A percentile compares a stretch with the other conserved stretches of the same genome.
These are phyloP conservation scores for Sesamia inferens DNA, from an alignment of 2,888 invertebrate species.

Conservation along the genomic window DNA sequence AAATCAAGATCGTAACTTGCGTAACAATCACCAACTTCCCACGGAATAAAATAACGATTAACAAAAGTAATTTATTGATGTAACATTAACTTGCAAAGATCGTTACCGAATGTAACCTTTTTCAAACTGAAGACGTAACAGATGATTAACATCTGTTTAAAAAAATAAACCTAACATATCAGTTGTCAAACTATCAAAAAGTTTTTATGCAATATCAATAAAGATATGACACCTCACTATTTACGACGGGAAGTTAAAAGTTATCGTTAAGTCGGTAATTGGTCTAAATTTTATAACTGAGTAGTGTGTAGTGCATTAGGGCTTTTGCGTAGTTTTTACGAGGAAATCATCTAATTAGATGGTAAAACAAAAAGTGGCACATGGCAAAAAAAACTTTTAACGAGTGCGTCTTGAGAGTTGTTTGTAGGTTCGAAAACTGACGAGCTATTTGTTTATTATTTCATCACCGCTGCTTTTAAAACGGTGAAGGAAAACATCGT, in stretches of 20 bases:
- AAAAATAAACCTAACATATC: constrained; percentile 14
- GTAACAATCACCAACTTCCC: constrained; percentile 12
- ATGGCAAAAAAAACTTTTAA: neutral
- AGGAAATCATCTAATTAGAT: neutral
- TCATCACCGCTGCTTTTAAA: neutral
- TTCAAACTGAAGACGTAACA: constrained; percentile 15
- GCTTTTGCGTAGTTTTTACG: constrained; percentile 2
- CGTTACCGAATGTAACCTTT: constrained; percentile 31
- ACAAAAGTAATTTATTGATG: constrained; percentile 15
- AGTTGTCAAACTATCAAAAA: constrained; percentile 9
- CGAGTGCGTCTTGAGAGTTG: neutral
- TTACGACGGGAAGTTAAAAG: neutral
- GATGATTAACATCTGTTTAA: constrained; percentile 15
- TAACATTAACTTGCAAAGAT: neutral
- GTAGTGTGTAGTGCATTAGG: no score
- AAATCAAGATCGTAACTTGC: neutral
- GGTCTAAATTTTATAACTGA: neutral
- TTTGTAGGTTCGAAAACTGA: neutral
- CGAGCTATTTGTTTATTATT: neutral
- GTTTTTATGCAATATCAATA: constrained; percentile 20
- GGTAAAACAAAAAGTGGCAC: neutral
- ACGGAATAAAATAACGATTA: constrained; percentile 18
- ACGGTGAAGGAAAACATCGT: neutral
- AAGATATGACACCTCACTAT: constrained; percentile 13
- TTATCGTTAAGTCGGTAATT: constrained; percentile 3